Conservation (phyloP, 2,888 invertebrate species). For the Cinara cedri region DNA sequence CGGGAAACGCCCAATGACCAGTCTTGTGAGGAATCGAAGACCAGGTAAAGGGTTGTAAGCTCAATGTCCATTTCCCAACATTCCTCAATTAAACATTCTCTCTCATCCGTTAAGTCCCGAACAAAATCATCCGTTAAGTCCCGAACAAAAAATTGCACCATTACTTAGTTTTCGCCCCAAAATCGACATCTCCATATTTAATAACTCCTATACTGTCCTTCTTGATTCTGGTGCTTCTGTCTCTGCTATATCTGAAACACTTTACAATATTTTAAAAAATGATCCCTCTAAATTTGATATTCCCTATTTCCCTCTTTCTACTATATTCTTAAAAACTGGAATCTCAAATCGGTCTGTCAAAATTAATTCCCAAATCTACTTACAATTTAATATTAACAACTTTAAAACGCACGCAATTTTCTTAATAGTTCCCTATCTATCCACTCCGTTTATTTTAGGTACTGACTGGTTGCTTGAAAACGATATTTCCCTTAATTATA, state of each 20-base stretch:
- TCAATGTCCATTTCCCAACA: not conserved
- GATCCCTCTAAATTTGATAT: too few relatives aligned
- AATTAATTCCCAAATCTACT: too few relatives aligned
- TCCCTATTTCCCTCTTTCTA: not conserved
- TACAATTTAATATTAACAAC: not conserved
- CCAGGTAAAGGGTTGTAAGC: too few relatives aligned
- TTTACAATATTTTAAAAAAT: too few relatives aligned
- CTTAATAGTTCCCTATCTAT: constrained; percentile 1
- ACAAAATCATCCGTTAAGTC: too few relatives aligned
- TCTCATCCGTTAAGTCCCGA: not conserved
- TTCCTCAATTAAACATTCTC: not conserved
- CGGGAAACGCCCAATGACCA: not conserved
- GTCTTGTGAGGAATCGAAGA: not conserved
- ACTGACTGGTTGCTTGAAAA: not conserved
- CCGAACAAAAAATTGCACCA: not conserved
- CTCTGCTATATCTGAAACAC: too few relatives aligned
- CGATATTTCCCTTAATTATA: not conserved
- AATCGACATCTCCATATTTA: not conserved
- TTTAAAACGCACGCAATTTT: not conserved
- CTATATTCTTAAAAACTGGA: not conserved
- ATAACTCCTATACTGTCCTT: not conserved
- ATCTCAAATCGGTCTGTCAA: not conserved
- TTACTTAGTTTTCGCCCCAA: not conserved
- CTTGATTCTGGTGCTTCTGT: too few relatives aligned
- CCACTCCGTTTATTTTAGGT: constrained; percentile 1